These are phyloP conservation scores for Phataginus tricuspis DNA, from an alignment of 2,797 vertebrate genomes.

Conservation along the genomic window DNA sequence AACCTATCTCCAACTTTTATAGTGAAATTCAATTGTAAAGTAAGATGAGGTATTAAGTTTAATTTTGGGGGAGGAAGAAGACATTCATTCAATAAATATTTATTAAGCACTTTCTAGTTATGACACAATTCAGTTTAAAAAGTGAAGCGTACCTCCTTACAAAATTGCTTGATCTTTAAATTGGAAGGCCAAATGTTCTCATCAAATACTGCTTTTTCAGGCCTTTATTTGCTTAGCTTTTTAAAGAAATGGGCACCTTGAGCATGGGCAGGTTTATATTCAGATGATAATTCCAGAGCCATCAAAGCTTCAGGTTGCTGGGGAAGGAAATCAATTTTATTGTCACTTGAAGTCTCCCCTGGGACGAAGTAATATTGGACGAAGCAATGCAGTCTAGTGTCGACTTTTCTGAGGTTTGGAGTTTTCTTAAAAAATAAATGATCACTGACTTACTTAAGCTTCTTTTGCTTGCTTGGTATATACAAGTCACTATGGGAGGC, in stretches of 20 bases:
- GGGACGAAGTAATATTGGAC: constrained; percentile 5
- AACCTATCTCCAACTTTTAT: neutral
- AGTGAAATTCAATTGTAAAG: neutral
- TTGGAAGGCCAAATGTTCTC: neutral
- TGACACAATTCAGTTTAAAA: neutral
- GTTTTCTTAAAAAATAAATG: constrained; percentile 56
- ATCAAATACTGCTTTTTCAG: constrained; percentile 18
- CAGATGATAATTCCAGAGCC: constrained; percentile 48
- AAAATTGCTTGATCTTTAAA: constrained; percentile 24
- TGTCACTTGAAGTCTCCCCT: constrained; percentile 47
- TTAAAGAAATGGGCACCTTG: constrained; percentile 15
- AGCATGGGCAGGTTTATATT: neutral
- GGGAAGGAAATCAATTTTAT: constrained; percentile 57
- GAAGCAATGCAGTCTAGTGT: neutral
- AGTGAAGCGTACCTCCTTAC: neutral
- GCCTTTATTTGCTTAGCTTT: constrained; percentile 8
- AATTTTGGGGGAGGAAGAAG: neutral
- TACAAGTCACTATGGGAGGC: neutral
- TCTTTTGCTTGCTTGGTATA: neutral
- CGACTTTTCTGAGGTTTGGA: neutral
- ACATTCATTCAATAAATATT: neutral
- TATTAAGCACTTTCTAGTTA: neutral
- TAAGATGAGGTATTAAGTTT: neutral
- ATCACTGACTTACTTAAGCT: constrained; percentile 42
- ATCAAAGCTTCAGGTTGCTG: constrained; percentile 24